Percentiles rank a stretch among this genome's conserved stretches.
These are phyloP conservation scores for Strix uralensis DNA, from an alignment of 2,113 vertebrate species.

Conservation along the genomic window DNA sequence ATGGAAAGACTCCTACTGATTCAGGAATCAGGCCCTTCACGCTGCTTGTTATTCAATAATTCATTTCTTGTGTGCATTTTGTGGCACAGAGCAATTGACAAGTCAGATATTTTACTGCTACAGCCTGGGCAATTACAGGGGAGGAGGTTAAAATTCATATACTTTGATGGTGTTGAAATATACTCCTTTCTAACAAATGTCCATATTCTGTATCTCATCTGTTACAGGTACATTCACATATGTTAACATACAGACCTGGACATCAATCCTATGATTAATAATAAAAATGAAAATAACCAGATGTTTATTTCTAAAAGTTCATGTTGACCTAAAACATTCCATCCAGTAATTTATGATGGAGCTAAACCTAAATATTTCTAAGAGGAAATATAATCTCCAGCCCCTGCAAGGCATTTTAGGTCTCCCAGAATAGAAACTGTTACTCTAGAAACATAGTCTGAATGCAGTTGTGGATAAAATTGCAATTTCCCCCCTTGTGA, in stretches of 20 bases:
- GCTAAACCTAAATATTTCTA: constrained; percentile 56
- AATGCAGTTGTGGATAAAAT: neutral
- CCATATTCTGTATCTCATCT: constrained; percentile 49
- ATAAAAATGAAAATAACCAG: constrained; percentile 64
- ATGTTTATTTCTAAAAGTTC: constrained; percentile 58
- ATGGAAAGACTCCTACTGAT: neutral
- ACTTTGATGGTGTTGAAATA: constrained; percentile 43
- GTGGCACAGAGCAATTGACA: constrained; percentile 11
- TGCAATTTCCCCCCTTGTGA: neutral
- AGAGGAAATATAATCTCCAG: constrained; percentile 61
- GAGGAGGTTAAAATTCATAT: neutral
- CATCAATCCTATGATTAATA: constrained; percentile 51
- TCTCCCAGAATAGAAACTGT: constrained; percentile 59
- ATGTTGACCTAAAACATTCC: constrained; percentile 69
- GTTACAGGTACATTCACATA: neutral
- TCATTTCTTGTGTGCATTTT: neutral
- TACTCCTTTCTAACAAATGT: constrained; percentile 31
- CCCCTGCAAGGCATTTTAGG: constrained; percentile 34
- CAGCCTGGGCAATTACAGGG: constrained; percentile 1
- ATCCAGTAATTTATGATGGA: constrained; percentile 56
- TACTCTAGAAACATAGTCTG: constrained; percentile 21
- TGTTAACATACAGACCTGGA: neutral
- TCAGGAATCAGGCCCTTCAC: neutral
- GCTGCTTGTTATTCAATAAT: neutral
- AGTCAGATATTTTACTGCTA: constrained; percentile 24